These are phyloP conservation scores for Eulimnadia texana DNA, from an alignment of 1,140 invertebrate species.

Conservation along the genomic window DNA sequence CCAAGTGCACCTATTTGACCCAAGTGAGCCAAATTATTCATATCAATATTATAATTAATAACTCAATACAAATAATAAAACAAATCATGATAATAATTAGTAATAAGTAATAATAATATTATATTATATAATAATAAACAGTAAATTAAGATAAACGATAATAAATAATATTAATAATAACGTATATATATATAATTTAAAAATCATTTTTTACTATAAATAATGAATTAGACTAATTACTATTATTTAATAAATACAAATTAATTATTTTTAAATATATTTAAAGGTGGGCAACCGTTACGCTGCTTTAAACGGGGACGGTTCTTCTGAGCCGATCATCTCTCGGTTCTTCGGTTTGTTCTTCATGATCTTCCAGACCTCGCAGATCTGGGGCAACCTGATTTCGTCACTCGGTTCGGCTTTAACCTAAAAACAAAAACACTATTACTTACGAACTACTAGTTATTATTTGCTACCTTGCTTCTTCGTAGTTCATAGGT, in stretches of 20 bases:
- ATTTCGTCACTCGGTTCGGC: conserved; percentile 78
- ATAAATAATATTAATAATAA: too few relatives aligned
- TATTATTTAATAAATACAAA: background rate
- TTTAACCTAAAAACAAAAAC: conserved; percentile 10
- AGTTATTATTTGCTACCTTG: too few relatives aligned
- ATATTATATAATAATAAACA: too few relatives aligned
- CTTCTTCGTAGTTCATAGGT: too few relatives aligned
- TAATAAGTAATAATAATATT: too few relatives aligned
- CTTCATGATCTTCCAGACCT: conserved; percentile 91
- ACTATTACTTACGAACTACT: background rate
- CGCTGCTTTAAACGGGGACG: conserved; percentile 44
- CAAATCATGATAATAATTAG: too few relatives aligned
- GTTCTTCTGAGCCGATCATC: conserved; percentile 75
- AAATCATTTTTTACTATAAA: background rate
- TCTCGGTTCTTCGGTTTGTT: conserved; percentile 95
- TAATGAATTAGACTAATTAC: background rate
- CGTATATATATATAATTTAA: too few relatives aligned
- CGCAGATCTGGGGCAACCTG: conserved; percentile 88
- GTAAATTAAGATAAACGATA: too few relatives aligned
- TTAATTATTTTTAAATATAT: background rate
- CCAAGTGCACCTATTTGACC: conserved; percentile 88
- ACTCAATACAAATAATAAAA: too few relatives aligned
- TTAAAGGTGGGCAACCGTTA: conserved; percentile 21
- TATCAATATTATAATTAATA: too few relatives aligned
- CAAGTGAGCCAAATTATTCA: conserved; percentile 43